These are phyloP conservation scores for Tarsius wallacei DNA, from an alignment of 2,797 vertebrate genomes.

Conservation along the genomic window DNA sequence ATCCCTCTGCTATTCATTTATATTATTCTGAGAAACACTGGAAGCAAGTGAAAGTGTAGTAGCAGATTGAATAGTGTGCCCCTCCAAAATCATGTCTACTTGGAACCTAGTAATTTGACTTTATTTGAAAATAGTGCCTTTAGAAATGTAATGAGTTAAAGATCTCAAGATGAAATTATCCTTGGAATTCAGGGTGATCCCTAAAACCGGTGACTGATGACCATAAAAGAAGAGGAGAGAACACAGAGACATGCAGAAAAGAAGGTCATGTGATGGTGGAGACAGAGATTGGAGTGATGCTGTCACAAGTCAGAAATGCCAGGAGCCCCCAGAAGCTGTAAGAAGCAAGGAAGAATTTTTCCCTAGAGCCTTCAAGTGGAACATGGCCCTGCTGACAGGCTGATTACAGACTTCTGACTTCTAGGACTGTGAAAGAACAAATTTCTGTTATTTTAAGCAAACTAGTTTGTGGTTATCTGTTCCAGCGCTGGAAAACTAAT, in stretches of 20 bases:
- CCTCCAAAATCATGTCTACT: background rate
- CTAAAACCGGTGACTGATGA: background rate
- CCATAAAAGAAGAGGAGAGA: background rate
- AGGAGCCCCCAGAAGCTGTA: background rate
- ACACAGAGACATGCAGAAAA: background rate
- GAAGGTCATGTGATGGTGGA: background rate
- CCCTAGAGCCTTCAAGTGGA: background rate
- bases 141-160: background rate
- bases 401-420: background rate
- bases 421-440: background rate
- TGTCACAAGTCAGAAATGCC: background rate
- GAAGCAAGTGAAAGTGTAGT: background rate
- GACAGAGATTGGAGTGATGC: background rate
- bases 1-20: background rate
- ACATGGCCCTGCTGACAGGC: background rate
- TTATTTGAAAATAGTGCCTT: background rate
- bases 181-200: background rate
- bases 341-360: background rate
- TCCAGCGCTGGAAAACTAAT: background rate
- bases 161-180: background rate
- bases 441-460: background rate
- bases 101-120: background rate
- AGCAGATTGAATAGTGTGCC: background rate
- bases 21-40: background rate
- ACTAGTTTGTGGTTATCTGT: background rate